Percentiles rank a stretch among this genome's conserved stretches.
phyloP scores from a whole-genome alignment of 2,888 invertebrate genomes.

The Archips crataeganus region DNA sequence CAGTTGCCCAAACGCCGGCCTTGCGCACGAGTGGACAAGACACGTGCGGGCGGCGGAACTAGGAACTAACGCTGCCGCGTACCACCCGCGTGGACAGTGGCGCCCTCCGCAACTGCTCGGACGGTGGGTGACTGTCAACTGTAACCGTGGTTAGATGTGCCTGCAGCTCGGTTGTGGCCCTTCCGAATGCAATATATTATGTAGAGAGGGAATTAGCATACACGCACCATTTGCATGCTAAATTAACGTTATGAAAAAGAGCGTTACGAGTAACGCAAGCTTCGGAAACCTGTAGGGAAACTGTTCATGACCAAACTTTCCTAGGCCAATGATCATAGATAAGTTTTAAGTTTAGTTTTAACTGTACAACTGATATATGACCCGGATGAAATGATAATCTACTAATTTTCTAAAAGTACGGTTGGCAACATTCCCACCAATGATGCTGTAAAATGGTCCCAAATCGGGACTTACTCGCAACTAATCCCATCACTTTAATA shows the following conservation, averaged over 20 bases:
- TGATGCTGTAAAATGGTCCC: too few species aligned
- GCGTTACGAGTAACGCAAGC: neutral
- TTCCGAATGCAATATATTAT: neutral
- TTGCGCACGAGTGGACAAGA: neutral
- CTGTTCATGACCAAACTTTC: too few species aligned
- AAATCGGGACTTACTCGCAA: too few species aligned
- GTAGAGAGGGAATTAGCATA: neutral
- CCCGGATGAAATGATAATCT: too few species aligned
- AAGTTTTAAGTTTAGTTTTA: too few species aligned
- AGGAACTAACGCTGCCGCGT: neutral
- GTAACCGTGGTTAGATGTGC: neutral
- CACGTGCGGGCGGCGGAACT: neutral
- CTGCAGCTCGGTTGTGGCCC: slow-evolving; percentile 5
- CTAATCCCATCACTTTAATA: too few species aligned
- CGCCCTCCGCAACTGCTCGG: neutral
- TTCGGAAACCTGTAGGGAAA: neutral
- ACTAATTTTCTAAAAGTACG: too few species aligned
- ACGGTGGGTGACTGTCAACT: neutral
- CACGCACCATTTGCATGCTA: neutral
- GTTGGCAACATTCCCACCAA: too few species aligned
- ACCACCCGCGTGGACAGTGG: neutral
- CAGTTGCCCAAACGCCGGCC: slow-evolving; percentile 10
- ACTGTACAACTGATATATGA: too few species aligned
- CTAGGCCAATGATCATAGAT: too few species aligned
- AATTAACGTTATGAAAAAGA: neutral